Base-by-base conservation (phyloP, 2,797 vertebrate species). In the Alectoris magna region DNA sequence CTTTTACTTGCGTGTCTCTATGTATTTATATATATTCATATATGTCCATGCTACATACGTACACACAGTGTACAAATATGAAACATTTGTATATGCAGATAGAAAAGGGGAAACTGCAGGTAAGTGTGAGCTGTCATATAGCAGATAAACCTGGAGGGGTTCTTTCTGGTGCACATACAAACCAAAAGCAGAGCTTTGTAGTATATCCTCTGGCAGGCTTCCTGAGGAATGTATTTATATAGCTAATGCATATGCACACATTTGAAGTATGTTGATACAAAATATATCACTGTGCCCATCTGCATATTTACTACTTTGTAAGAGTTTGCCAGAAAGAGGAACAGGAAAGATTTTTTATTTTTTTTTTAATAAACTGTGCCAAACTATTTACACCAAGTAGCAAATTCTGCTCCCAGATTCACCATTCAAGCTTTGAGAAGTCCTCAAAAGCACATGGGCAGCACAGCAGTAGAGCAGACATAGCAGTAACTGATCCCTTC, bases 211-310 rank as follows among this genome's bases (percentile, higher is more conserved):
- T 96, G 95, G 91, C 95, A 96, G 91, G 10, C 81, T 95, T 95
- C 92, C 90, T 95, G 68, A 73, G 80, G 62, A 92, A 93, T 94
- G 77, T 93, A 94, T 94, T 95, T 95, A 90, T 95, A 95, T 94
- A 93, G 77, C 91, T 96, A 96, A 95, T 96, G 89, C 93, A 95
- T 94, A 95, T 95, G 94, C 92, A 95, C 85, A 92, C 94, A 90
- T 95, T 94, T 93, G 90, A 96, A 94, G 93, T 78, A 84, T 93
- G 92, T 95, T 96, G 95, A 95, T 93, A 92, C 85, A 95, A 95
- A 95, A 96, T 94, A 95, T 88, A 96, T 91, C 89, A 88, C 85
- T 92, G 23, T 87, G 85, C 92, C 95, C 94, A 96, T 95, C 92
- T 96, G 93, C 94, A 94, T 96, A 95, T 94, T 95, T 95, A 93